A percentile compares a stretch with the other conserved stretches of the same genome.
Conservation (phyloP, 1,140 invertebrate species). For the Telenomus remus region DNA sequence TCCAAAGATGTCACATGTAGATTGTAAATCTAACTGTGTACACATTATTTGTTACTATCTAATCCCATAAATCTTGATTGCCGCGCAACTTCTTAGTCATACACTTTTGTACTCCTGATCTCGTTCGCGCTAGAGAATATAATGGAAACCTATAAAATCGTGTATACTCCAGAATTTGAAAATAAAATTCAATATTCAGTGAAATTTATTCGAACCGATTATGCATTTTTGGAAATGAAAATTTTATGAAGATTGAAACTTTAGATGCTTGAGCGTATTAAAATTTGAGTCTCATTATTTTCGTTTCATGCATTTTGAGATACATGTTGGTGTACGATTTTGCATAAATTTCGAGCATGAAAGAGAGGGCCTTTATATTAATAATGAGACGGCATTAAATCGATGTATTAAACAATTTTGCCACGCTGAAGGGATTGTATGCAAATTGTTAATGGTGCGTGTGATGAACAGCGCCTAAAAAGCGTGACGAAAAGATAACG, state of each 20-base stretch:
- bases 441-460: constrained; percentile 36
- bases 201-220: too few species aligned
- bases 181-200: background rate
- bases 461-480: constrained; percentile 37
- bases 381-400: constrained; percentile 32
- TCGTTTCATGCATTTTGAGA: background rate
- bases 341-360: background rate
- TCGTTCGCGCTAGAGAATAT: background rate
- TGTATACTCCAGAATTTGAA: background rate
- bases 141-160: constrained; percentile 1
- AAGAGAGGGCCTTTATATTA: constrained; percentile 11
- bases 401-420: constrained; percentile 24
- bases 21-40: constrained; percentile 8
- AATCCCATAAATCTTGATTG: constrained; percentile 15
- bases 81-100: constrained; percentile 1
- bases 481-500: constrained; percentile 45
- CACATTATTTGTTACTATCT: constrained; percentile 33
- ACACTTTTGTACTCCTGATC: constrained; percentile 2
- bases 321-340: background rate
- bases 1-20: constrained; percentile 16
- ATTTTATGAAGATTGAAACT: too few species aligned
- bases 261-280: too few species aligned
- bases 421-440: constrained; percentile 25
- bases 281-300: too few species aligned
- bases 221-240: too few species aligned